phyloP scores from a whole-genome alignment of 2,113 vertebrate species.

The Psittacus erithacus region DNA sequence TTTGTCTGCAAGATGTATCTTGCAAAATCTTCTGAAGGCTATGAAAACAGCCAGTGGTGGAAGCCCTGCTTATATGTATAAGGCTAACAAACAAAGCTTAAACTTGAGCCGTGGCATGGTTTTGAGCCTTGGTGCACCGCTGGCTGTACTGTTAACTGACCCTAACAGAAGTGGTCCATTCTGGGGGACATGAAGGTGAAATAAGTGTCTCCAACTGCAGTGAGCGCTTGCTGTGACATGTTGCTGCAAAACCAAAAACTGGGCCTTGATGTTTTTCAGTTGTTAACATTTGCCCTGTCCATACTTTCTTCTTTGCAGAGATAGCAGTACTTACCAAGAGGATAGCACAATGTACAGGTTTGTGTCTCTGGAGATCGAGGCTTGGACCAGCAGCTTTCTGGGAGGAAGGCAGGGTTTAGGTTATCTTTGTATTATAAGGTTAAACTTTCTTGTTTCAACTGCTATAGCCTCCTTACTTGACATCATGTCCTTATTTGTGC shows the following conservation, averaged over 20 bases:
- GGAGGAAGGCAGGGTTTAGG: neutral
- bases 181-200: neutral
- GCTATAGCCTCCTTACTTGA: neutral
- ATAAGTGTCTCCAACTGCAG: neutral
- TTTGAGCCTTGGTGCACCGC: neutral
- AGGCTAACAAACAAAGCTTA: neutral
- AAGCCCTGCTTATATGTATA: neutral
- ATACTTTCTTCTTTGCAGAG: neutral
- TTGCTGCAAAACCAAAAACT: neutral
- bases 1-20: neutral
- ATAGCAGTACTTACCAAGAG: neutral
- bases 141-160: neutral
- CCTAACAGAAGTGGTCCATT: neutral
- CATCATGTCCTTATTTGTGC: fast-evolving
- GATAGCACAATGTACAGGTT: neutral
- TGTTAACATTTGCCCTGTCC: neutral
- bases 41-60: neutral
- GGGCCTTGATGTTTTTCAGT: neutral
- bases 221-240: neutral
- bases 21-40: neutral
- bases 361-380: fast-evolving
- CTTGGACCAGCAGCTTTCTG: neutral
- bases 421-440: neutral
- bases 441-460: neutral
- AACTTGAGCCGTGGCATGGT: neutral